Evolutionary conservation across 1,140 invertebrate species (phyloP).

Genomic region (Procambarus clarkii): DNA sequence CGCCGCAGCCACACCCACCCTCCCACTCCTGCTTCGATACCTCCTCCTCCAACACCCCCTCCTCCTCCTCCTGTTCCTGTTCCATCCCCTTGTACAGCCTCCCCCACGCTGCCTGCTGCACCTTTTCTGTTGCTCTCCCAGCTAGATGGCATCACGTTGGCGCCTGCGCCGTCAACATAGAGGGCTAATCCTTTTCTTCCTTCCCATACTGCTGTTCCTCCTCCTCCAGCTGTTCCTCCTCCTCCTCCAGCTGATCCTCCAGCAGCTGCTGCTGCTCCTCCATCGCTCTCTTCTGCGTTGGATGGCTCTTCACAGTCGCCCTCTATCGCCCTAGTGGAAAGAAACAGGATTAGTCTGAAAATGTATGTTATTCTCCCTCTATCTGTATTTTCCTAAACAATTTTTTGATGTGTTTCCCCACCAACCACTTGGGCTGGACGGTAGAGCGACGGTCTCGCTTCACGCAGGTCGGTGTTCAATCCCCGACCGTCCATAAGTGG

Average conservation of each 20-base stretch:
- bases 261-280: not conserved
- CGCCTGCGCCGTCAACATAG: no score
- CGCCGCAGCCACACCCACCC: constrained; percentile 21
- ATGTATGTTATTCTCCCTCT: no score
- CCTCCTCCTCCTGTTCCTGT: not conserved
- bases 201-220: not conserved
- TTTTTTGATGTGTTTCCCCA: no score
- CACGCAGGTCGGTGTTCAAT: no score
- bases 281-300: not conserved
- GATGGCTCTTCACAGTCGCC: constrained; percentile 1
- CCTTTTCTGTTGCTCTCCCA: not conserved
- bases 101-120: not conserved
- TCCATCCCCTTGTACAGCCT: no score
- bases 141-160: not conserved
- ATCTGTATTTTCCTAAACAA: no score
- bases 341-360: no score
- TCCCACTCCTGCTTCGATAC: not conserved
- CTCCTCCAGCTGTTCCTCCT: no score
- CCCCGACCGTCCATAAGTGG: no score
- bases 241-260: no score
- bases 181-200: not conserved
- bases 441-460: no score
- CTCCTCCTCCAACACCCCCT: not conserved
- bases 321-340: constrained; percentile 27
- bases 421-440: no score